phyloP scores from a whole-genome alignment of 2,113 vertebrate species.

The Gymnorhina tibicen region DNA sequence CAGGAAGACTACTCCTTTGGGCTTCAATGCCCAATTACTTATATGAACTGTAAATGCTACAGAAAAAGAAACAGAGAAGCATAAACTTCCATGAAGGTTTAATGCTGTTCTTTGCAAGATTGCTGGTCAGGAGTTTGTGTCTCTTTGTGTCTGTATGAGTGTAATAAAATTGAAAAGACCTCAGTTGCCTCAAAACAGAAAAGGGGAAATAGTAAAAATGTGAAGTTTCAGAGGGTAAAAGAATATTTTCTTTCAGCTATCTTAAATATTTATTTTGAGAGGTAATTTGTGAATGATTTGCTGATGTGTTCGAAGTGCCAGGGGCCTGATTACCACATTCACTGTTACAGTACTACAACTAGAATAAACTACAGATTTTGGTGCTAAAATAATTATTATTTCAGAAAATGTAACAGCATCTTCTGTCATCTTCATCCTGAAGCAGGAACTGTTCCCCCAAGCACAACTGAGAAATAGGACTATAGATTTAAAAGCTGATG shows the following conservation, averaged over 20 bases:
- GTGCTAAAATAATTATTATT: not conserved
- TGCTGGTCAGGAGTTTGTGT: not conserved
- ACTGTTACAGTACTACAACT: not conserved
- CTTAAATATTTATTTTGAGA: not conserved
- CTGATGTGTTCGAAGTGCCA: not conserved
- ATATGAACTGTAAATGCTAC: not conserved
- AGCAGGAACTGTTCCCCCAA: not conserved
- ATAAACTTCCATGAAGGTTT: not conserved
- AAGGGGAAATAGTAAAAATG: not conserved
- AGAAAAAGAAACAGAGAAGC: not conserved
- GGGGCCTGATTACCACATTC: not conserved
- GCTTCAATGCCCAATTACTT: not conserved
- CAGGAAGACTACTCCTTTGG: not conserved
- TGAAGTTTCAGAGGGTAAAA: not conserved
- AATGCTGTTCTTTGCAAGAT: not conserved
- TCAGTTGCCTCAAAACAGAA: not conserved
- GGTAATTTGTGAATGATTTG: not conserved
- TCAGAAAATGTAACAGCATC: not conserved
- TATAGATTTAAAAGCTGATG: not conserved
- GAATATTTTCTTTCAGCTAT: not conserved
- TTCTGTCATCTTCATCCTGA: not conserved
- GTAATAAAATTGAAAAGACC: not conserved
- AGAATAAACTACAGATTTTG: not conserved
- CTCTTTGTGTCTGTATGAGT: not conserved
- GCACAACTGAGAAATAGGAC: not conserved